phyloP scores from a whole-genome alignment of 2,888 invertebrate genomes.

The Xestia c-nigrum region DNA sequence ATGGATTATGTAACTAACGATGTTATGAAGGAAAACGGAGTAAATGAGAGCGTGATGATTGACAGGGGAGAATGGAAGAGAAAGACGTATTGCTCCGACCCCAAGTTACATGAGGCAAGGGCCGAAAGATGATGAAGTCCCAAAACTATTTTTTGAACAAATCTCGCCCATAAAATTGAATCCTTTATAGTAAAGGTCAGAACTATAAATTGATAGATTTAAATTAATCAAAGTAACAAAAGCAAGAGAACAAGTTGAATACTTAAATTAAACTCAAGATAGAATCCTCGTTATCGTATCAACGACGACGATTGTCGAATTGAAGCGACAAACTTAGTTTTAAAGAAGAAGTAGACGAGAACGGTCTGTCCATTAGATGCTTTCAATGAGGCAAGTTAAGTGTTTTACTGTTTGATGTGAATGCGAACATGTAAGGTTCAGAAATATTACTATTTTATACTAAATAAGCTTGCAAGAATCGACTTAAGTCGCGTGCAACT shows the following conservation, averaged over 20 bases:
- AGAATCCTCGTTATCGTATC: slow-evolving; percentile 49
- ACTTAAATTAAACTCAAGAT: slow-evolving; percentile 39
- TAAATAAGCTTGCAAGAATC: not conserved
- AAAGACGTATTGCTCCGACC: too few species aligned
- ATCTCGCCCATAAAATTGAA: too few species aligned
- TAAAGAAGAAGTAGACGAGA: not conserved
- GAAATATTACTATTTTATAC: not conserved
- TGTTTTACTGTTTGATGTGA: not conserved
- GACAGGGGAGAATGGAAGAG: too few species aligned
- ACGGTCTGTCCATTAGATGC: not conserved
- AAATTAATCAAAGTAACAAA: slow-evolving; percentile 52
- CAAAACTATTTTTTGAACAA: too few species aligned
- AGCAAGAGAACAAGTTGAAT: slow-evolving; percentile 40
- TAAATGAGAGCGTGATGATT: too few species aligned
- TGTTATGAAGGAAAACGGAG: too few species aligned
- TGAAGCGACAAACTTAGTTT: slow-evolving; percentile 30
- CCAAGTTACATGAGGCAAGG: too few species aligned
- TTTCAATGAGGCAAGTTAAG: not conserved
- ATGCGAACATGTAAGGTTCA: not conserved
- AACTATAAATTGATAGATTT: slow-evolving; percentile 26
- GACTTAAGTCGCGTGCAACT: too few species aligned
- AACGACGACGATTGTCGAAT: slow-evolving; percentile 30
- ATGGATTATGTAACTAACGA: too few species aligned
- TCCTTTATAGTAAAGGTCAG: not conserved
- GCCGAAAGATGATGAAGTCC: not conserved